Evolutionary conservation across 2,113 vertebrate species (phyloP).

Genomic region (Typhlomys cinereus): DNA sequence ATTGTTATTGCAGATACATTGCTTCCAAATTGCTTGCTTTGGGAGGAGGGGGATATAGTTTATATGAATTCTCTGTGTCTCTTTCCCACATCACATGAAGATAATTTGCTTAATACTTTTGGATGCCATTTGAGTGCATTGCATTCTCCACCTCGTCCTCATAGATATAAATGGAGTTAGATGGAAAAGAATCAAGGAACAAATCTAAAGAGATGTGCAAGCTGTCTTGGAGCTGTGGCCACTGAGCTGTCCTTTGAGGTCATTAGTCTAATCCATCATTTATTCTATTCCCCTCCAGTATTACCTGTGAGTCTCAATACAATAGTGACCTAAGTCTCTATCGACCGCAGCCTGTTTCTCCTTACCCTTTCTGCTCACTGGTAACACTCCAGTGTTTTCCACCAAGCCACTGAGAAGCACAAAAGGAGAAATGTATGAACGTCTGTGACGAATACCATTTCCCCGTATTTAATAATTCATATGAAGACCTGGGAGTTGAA

Average conservation of each 20-base stretch:
- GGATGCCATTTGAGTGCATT: neutral
- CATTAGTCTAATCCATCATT: neutral
- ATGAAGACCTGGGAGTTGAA: neutral
- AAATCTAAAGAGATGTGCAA: neutral
- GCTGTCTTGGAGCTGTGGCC: neutral
- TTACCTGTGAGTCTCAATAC: neutral
- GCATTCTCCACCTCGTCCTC: neutral
- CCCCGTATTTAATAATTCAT: constrained; percentile 31
- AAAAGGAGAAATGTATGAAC: neutral
- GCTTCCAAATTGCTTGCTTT: neutral
- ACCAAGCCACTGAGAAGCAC: neutral
- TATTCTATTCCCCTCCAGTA: neutral
- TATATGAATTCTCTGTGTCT: neutral
- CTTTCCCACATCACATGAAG: neutral
- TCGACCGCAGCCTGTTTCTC: neutral
- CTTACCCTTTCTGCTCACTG: neutral
- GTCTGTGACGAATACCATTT: neutral
- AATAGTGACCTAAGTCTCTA: neutral
- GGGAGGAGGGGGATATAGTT: neutral
- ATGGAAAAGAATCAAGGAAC: neutral
- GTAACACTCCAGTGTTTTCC: neutral
- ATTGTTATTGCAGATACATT: neutral
- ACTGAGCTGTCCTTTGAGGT: neutral
- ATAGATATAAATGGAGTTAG: neutral
- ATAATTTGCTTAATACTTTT: neutral